These are phyloP conservation scores for Crioceris asparagi DNA, from an alignment of 2,888 invertebrate species.

Conservation along the genomic window DNA sequence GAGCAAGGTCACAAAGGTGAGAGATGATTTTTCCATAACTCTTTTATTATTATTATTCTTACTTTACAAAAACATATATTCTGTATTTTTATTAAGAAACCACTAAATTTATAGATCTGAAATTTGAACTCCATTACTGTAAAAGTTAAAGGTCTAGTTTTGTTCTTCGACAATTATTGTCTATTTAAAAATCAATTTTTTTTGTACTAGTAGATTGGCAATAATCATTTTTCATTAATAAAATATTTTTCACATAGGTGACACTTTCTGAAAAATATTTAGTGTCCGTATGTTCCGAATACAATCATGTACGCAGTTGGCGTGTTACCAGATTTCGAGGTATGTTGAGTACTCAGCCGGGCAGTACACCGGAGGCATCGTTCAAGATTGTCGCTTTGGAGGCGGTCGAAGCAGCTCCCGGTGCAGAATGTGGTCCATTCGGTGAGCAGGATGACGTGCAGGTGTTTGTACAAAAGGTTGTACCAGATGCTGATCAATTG, in stretches of 20 bases:
- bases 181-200: no score
- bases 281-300: constrained; percentile 93
- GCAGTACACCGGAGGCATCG: constrained; percentile 92
- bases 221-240: neutral
- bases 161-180: no score
- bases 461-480: constrained; percentile 95
- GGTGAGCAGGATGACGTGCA: constrained; percentile 98
- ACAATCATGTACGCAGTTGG: constrained; percentile 97
- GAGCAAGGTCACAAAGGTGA: constrained; percentile 86
- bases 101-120: no score
- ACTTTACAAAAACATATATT: no score
- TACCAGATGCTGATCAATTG: constrained; percentile 91
- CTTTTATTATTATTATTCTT: neutral
- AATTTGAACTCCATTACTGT: no score
- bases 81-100: no score
- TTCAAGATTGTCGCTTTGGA: constrained; percentile 88
- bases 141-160: no score
- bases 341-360: constrained; percentile 98
- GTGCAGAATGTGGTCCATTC: constrained; percentile 68
- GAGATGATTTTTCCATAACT: neutral
- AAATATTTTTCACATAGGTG: constrained; percentile 46
- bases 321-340: constrained; percentile 92
- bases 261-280: constrained; percentile 91
- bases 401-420: constrained; percentile 41
- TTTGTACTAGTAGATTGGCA: no score